Conservation (phyloP, 2,113 vertebrate species). For the Sardina pilchardus region DNA sequence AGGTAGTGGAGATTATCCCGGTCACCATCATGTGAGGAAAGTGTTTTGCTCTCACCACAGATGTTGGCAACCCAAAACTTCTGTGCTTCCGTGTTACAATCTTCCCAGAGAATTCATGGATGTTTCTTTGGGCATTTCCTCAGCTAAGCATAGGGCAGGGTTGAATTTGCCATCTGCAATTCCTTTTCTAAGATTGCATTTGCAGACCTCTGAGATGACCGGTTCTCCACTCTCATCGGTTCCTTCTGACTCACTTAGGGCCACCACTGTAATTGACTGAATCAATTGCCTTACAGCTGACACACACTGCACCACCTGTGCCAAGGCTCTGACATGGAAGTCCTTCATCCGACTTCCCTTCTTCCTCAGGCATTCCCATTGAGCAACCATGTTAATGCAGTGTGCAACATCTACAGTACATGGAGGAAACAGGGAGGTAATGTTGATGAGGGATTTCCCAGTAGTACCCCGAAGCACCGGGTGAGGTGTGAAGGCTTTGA, state of each 20-base stretch:
- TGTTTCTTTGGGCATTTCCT: not conserved
- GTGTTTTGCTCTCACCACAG: not conserved
- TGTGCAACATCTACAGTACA: slow-evolving; percentile 45
- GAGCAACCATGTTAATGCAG: slow-evolving; percentile 42
- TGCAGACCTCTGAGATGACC: slow-evolving; percentile 37
- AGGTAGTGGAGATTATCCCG: slow-evolving; percentile 44
- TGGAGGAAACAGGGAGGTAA: slow-evolving; percentile 34
- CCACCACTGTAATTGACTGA: slow-evolving; percentile 30
- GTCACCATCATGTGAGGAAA: slow-evolving; percentile 36
- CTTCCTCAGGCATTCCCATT: slow-evolving; percentile 34
- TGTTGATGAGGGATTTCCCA: slow-evolving; percentile 18
- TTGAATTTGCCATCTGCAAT: not conserved
- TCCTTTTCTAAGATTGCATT: not conserved
- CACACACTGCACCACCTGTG: slow-evolving; percentile 33
- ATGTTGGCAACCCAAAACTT: not conserved
- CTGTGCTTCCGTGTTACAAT: not conserved
- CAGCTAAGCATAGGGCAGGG: not conserved
- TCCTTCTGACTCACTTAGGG: slow-evolving; percentile 41
- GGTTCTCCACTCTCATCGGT: slow-evolving; percentile 26
- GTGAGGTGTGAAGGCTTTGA: slow-evolving; percentile 25
- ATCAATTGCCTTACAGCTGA: slow-evolving; percentile 36
- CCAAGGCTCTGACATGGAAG: slow-evolving; percentile 32
- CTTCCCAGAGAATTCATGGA: not conserved
- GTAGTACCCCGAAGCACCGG: slow-evolving; percentile 37
- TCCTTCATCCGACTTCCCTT: slow-evolving; percentile 23